Base-by-base conservation (phyloP, 2,113 vertebrate species). In the Bostrychus sinensis region DNA sequence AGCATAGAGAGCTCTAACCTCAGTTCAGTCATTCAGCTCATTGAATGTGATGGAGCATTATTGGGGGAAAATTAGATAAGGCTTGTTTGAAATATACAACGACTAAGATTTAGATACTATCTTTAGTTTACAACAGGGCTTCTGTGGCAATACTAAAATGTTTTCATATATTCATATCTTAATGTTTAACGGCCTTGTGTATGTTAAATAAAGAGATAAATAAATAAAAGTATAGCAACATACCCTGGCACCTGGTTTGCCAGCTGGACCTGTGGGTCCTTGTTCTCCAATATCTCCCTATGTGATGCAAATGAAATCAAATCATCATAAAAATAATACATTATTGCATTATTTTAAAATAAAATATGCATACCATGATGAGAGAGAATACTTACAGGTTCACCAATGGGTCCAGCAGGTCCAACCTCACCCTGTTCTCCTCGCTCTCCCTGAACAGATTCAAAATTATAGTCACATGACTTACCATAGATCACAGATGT, bases 391-490 rank as follows among this genome's bases (percentile, higher is more conserved):
- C 96, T 95, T 81, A 98, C 97, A 48, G 93, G 86, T 58, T 88
- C 89, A 13, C 97, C 97, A 4, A 80, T 89, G 7, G 95, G 94
- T 88, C 97, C 97, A 26, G 87, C 56, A 39, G 95, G 89, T 78
- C 97, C 97, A 26, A 91, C 38, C 87, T 93, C 95, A 45, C 97
- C 97, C 42, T 93, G 93, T 7, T 92, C 93, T 25, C 97, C 97
- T 2, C 89, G 95, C 36, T 94, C 93, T 42, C 97, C 97, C 97
- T 98, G 74, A 77, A 77, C 75, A 46, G 55, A 54, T 56, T 66
- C 30, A 69, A 59, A 7, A 28, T 74, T 57, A 66, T 2, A 4
- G 71, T 22, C 8, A 16, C 38, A 13, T 65, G 23, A 55, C 17
- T 46, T 30, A 36, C 39, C 11, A 30, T 30, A 66, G 48, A 34